Evolutionary conservation across 2,888 invertebrate genomes (phyloP).

Genomic region (Drosophila formosana): DNA sequence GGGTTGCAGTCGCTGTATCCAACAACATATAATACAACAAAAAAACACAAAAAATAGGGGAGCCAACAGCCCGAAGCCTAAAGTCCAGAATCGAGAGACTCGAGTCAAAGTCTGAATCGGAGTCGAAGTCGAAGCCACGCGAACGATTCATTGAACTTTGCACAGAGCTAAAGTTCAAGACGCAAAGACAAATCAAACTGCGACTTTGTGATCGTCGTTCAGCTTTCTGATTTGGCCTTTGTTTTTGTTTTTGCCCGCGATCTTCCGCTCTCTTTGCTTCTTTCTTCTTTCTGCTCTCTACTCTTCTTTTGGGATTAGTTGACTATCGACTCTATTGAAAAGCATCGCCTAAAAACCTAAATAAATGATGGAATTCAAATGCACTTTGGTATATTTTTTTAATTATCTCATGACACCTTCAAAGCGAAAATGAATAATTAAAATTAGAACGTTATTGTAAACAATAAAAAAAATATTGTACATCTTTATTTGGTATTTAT

Average conservation of each 20-base stretch:
- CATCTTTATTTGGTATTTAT: too few relatives aligned
- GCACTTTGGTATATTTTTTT: too few relatives aligned
- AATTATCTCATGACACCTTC: too few relatives aligned
- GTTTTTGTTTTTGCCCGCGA: neutral
- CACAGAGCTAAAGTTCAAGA: conserved; percentile 69
- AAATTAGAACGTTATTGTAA: too few relatives aligned
- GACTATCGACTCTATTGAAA: neutral
- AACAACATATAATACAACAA: conserved; percentile 12
- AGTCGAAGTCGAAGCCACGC: conserved; percentile 20
- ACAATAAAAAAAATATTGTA: too few relatives aligned
- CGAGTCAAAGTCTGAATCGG: neutral
- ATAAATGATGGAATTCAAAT: too few relatives aligned
- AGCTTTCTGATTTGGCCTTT: conserved; percentile 16
- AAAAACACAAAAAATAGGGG: conserved; percentile 61
- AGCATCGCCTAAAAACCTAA: too few relatives aligned
- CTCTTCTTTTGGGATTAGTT: neutral
- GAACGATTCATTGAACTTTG: conserved; percentile 76
- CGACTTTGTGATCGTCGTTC: conserved; percentile 38
- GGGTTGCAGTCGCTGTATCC: conserved; percentile 60
- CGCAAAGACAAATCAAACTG: conserved; percentile 63
- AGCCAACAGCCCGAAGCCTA: conserved; percentile 39
- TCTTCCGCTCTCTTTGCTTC: neutral
- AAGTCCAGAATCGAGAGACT: neutral
- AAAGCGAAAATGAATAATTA: too few relatives aligned
- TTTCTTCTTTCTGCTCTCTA: neutral